Base-by-base conservation (phyloP, 2,888 invertebrate species). In the Prenolepis imparis region DNA sequence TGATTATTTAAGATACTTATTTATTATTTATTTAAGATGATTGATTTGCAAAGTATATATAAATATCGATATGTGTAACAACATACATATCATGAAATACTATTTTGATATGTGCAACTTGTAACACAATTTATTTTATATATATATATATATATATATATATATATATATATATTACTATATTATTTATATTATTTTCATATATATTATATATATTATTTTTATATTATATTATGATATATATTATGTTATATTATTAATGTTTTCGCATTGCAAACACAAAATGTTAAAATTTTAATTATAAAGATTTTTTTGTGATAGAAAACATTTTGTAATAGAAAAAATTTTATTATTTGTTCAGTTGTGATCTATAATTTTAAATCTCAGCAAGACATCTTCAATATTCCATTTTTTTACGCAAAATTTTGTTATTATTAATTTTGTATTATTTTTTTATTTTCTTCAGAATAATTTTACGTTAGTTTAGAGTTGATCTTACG, bases 401-500 rank as follows among this genome's bases (percentile, higher is more conserved):
- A 68, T 68, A 68, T n/a, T 18, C 2, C 6, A 2, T 68, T 48
- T 18, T 11, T 9, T 12, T 28, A 18, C 0, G 3, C 28, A 28
- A 28, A 28, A 28, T 28, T 28, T 28, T 28, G n/a, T 28, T 28
- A 28, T 28, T 28, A 28, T n/a, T 28, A 28, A 28, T 28, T 28
- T 28, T n/a, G n/a, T n/a, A n/a, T n/a, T n/a, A n/a, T n/a, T n/a
- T n/a, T n/a, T n/a, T n/a, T n/a, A n/a, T n/a, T n/a, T n/a, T n/a
- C n/a, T n/a, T n/a, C n/a, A n/a, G n/a, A n/a, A n/a, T n/a, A n/a
- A n/a, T n/a, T n/a, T n/a, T n/a, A n/a, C n/a, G n/a, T n/a, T 48
- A 52, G 12, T 32, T 48, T 36, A 15, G 8, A 44, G 12, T 32
- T 6, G 6, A 39, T 64, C 44, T 44, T 82, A 82, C 82, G 18